phyloP scores from a whole-genome alignment of 1,140 invertebrate species.

The Aethina tumida region DNA sequence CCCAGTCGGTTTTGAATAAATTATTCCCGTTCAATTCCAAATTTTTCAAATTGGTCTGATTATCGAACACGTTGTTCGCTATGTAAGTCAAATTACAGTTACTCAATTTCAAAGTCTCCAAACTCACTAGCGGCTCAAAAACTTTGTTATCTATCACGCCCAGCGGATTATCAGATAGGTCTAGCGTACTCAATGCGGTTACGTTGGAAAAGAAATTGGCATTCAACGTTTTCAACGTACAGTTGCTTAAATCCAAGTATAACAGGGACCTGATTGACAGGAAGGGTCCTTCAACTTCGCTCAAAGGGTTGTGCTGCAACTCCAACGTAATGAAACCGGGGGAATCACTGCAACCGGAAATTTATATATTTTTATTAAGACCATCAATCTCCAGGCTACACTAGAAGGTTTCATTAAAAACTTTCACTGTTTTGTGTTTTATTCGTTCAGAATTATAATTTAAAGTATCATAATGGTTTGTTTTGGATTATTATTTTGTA shows the following conservation, averaged over 20 bases:
- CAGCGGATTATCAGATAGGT: constrained; percentile 60
- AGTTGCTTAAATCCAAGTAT: constrained; percentile 56
- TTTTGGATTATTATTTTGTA: too few relatives aligned
- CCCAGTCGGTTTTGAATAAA: constrained; percentile 45
- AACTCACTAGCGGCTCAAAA: constrained; percentile 50
- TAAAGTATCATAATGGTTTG: too few relatives aligned
- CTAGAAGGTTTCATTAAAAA: too few relatives aligned
- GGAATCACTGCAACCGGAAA: constrained; percentile 45
- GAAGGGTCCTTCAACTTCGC: constrained; percentile 51
- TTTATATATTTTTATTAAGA: too few relatives aligned
- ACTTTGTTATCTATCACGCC: constrained; percentile 43
- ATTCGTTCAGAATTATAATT: too few relatives aligned
- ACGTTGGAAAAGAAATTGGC: constrained; percentile 56
- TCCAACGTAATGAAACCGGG: constrained; percentile 58
- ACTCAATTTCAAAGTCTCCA: constrained; percentile 55
- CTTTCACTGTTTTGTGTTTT: too few relatives aligned
- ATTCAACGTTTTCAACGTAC: constrained; percentile 47
- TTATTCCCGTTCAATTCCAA: constrained; percentile 54
- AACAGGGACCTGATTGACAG: constrained; percentile 52
- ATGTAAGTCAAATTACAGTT: constrained; percentile 52
- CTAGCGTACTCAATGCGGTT: constrained; percentile 52
- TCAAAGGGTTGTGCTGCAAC: constrained; percentile 56
- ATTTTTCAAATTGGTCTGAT: constrained; percentile 49
- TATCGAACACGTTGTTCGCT: constrained; percentile 43
- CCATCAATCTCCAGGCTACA: too few relatives aligned